Percentiles rank a stretch among this genome's conserved stretches.
Conservation (phyloP, 2,797 vertebrate species). For the Atherinosoma microstoma region DNA sequence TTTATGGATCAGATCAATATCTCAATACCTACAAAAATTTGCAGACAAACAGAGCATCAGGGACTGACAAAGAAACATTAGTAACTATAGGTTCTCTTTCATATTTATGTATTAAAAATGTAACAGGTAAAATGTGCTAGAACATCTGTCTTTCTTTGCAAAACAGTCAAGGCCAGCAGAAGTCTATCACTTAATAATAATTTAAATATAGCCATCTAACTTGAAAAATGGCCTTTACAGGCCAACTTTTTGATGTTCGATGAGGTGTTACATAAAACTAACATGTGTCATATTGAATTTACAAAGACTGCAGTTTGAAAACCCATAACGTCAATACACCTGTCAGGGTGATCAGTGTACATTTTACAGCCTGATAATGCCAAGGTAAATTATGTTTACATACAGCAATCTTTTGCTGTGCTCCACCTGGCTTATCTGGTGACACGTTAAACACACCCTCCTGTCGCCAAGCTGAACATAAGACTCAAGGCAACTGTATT, state of each 20-base stretch:
- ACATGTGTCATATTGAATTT: background rate
- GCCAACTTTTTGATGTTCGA: background rate
- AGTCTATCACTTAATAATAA: conserved; percentile 28
- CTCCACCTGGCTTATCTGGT: conserved; percentile 57
- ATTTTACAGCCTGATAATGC: conserved; percentile 16
- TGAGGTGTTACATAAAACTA: background rate
- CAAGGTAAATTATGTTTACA: conserved; percentile 53
- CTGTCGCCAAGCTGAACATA: conserved; percentile 39
- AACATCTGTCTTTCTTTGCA: conserved; percentile 16
- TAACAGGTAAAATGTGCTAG: conserved; percentile 15
- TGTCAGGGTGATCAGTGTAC: conserved; percentile 5
- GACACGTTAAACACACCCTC: conserved; percentile 63
- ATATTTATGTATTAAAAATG: conserved; percentile 35
- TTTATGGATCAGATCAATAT: conserved; percentile 32
- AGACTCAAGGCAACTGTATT: conserved; percentile 27
- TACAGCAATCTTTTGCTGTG: conserved; percentile 29
- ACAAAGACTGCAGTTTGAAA: background rate
- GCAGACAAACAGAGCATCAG: background rate
- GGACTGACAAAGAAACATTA: background rate
- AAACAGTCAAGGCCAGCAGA: conserved; percentile 6
- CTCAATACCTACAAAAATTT: background rate
- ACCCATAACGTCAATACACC: background rate
- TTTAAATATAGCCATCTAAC: conserved; percentile 21
- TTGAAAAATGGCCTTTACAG: background rate
- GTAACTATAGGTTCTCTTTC: conserved; percentile 3